Percentiles rank a stretch among this genome's conserved stretches.
Conservation (phyloP, 2,797 vertebrate species). For the Pangasius larnaudii region DNA sequence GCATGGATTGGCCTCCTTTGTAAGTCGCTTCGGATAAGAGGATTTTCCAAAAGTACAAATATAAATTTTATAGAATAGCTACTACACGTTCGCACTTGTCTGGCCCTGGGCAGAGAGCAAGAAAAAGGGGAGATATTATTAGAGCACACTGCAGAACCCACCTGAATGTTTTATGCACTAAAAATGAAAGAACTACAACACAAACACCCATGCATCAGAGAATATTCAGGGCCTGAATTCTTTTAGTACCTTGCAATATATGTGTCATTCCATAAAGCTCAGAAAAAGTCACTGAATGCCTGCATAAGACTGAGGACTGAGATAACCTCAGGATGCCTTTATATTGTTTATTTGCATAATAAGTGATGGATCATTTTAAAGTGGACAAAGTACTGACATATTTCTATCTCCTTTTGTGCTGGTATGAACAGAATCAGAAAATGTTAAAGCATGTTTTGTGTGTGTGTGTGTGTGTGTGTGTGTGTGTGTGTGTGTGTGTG, state of each 20-base stretch:
- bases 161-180: slow-evolving; percentile 14
- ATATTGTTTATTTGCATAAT: neutral
- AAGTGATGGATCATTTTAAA: neutral
- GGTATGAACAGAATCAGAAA: slow-evolving; percentile 5
- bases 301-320: neutral
- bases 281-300: neutral
- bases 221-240: neutral
- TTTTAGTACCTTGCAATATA: neutral
- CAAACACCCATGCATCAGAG: neutral
- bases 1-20: neutral
- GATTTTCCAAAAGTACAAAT: neutral
- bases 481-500: neutral
- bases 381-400: neutral
- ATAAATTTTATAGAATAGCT: slow-evolving; percentile 3
- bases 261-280: neutral
- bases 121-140: neutral
- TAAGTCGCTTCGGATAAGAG: slow-evolving; percentile 4
- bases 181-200: neutral
- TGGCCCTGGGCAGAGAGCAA: neutral
- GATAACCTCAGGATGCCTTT: neutral
- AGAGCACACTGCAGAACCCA: neutral
- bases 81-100: slow-evolving; percentile 6
- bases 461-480: neutral
- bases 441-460: neutral
- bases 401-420: neutral